Evolutionary conservation across 2,888 invertebrate species (phyloP), one percentile per base, ranked within the genome.

Genomic region (Subacronicta megacephala): DNA sequence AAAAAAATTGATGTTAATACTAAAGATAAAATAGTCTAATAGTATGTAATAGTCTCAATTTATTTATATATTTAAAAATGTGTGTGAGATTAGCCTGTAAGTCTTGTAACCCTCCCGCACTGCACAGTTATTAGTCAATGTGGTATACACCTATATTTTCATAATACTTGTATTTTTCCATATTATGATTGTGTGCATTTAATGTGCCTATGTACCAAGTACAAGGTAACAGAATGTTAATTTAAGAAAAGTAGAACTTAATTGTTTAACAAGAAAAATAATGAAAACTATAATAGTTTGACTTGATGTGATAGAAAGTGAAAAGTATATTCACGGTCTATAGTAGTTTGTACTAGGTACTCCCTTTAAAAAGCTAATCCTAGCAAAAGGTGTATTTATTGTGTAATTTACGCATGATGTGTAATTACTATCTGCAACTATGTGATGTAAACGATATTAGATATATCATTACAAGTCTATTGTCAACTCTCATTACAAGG

Each of bases 261-360:
- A 58, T 44, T 56, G 53, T 62, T 63, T 62, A 41, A 60, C 52
- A 36, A 35, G 43, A 35, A 45, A 41, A 47, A 36, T 50, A 42
- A 69, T 47, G 35, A 71, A 51, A 42, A 55, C 20, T 75, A 74
- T 65, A 50, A 53, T 37, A 72, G 75, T 75, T 75, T 74, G 75
- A 72, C 60, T 54, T 54, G 54, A 66, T 74, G 75, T 75, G 74
- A 74, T 75, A 68, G 75, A 62, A 62, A 62, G 61, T 62, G 60
- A 49, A 65, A 52, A 40, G 50, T 46, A 61, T 56, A 62, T 72
- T 65, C 68, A 64, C 59, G 42, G 43, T 58, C 65, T 69, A 68
- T 62, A 62, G 72, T 64, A 61, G 64, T 61, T 62, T 52, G 62
- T 58, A 69, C 53, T 72, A 65, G 56, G 56, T 62, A 54, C 47